These are phyloP conservation scores for Columba livia DNA, from an alignment of 2,113 vertebrate species.

Conservation along the genomic window DNA sequence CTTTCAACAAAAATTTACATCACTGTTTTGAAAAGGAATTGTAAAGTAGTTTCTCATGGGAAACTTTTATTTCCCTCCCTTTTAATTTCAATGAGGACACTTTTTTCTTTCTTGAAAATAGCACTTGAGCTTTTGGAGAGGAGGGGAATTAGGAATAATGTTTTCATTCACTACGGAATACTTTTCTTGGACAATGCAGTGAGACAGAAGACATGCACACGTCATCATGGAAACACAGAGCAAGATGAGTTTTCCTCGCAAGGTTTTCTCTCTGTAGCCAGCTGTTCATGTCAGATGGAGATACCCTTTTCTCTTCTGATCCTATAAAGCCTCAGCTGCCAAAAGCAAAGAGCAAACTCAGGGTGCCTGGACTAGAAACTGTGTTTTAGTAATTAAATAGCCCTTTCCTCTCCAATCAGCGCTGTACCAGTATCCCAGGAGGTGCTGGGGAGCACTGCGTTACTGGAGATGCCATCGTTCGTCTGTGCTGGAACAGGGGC, in stretches of 20 bases:
- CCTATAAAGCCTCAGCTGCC: neutral
- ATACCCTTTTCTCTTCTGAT: neutral
- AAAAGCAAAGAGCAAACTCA: neutral
- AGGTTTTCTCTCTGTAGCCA: neutral
- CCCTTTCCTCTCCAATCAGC: neutral
- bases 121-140: neutral
- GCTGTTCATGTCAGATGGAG: neutral
- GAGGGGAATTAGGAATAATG: neutral
- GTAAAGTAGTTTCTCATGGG: neutral
- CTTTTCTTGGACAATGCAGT: neutral
- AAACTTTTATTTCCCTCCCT: neutral
- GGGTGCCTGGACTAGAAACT: neutral
- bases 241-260: neutral
- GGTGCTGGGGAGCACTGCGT: neutral
- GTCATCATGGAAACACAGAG: neutral
- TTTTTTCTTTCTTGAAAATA: neutral
- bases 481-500: accelerated
- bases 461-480: neutral
- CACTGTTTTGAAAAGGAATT: neutral
- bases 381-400: neutral
- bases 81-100: neutral
- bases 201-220: neutral
- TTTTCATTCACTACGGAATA: neutral
- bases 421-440: neutral
- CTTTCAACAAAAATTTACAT: neutral